phyloP scores from a whole-genome alignment of 2,888 invertebrate genomes.

The Xylota sylvarum region DNA sequence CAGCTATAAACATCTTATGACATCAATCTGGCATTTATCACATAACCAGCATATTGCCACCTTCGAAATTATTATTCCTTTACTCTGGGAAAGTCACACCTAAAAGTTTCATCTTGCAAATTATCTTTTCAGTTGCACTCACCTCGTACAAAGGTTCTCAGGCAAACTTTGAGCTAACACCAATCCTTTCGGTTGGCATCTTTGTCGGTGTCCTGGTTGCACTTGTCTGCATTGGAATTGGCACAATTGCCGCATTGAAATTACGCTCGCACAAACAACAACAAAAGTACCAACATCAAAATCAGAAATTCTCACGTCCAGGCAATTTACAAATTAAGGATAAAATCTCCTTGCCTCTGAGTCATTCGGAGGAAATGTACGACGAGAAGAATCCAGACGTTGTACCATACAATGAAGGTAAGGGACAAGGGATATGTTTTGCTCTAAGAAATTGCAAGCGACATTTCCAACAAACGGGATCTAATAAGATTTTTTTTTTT shows the following conservation, averaged over 20 bases:
- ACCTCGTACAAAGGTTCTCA: conserved; percentile 85
- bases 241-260: conserved; percentile 84
- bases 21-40: conserved; percentile 39
- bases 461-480: too few relatives aligned
- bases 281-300: conserved; percentile 84
- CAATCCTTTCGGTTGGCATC: conserved; percentile 85
- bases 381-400: conserved; percentile 96
- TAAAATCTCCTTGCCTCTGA: conserved; percentile 89
- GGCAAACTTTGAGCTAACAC: conserved; percentile 86
- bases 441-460: conserved; percentile 2
- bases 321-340: conserved; percentile 88
- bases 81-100: conserved; percentile 37
- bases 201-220: conserved; percentile 85
- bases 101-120: conserved; percentile 48
- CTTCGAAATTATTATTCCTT: too few relatives aligned
- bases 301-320: conserved; percentile 87
- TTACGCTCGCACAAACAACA: conserved; percentile 84
- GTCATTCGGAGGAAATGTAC: conserved; percentile 89
- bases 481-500: conserved; percentile 34
- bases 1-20: conserved; percentile 25
- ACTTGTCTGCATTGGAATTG: conserved; percentile 84
- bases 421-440: conserved; percentile 77
- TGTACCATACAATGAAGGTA: conserved; percentile 94
- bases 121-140: conserved; percentile 82
- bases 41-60: conserved; percentile 2